phyloP scores from a whole-genome alignment of 2,113 vertebrate genomes.

The Anhinga rufa region DNA sequence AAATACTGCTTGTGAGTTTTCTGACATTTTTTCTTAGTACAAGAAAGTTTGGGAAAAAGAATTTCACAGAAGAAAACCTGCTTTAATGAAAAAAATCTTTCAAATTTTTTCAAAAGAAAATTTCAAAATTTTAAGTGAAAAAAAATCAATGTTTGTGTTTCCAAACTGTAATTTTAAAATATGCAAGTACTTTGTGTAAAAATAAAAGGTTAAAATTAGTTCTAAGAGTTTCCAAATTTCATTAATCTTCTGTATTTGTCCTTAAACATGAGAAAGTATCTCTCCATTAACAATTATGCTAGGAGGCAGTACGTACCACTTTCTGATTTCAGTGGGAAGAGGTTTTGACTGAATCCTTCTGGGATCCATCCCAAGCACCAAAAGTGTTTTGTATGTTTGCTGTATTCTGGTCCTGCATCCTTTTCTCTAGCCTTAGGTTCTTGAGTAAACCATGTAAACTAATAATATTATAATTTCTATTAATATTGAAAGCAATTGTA shows the following conservation, averaged over 20 bases:
- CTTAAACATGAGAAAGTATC: neutral
- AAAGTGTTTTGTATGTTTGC: neutral
- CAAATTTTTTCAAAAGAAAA: neutral
- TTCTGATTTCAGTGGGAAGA: neutral
- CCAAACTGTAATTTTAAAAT: neutral
- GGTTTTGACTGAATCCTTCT: neutral
- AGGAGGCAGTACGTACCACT: accelerated
- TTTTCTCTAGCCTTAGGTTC: neutral
- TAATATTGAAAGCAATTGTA: neutral
- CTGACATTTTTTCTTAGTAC: neutral
- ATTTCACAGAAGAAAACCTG: neutral
- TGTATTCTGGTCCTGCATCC: neutral
- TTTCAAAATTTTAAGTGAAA: neutral
- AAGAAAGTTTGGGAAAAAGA: neutral
- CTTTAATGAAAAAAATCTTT: neutral
- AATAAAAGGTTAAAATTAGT: neutral
- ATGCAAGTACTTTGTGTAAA: neutral
- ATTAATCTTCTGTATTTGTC: neutral
- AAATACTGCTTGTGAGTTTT: neutral
- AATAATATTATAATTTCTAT: neutral
- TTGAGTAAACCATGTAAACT: neutral
- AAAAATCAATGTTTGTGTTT: neutral
- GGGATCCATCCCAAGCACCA: neutral
- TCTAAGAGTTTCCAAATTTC: neutral
- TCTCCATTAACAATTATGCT: neutral